phyloP scores from a whole-genome alignment of 2,888 invertebrate genomes.

The Vanessa cardui region DNA sequence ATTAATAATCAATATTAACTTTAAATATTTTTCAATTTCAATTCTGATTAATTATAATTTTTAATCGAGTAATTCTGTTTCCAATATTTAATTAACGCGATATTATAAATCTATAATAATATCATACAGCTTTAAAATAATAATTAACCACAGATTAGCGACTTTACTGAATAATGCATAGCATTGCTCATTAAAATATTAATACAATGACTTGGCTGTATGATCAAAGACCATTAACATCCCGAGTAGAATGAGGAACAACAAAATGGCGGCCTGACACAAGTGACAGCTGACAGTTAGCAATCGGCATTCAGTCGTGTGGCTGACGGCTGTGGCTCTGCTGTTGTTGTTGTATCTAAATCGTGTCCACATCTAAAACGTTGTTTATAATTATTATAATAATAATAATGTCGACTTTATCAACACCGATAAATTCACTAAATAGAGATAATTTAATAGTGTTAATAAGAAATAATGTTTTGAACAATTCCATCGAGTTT shows the following conservation, averaged over 20 bases:
- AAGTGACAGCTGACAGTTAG: not conserved
- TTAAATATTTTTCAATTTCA: too few species aligned
- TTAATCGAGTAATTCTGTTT: too few species aligned
- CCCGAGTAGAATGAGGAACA: not conserved
- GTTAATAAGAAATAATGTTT: slow-evolving; percentile 62
- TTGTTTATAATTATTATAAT: not conserved
- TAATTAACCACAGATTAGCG: too few species aligned
- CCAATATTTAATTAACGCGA: too few species aligned
- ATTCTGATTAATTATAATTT: too few species aligned
- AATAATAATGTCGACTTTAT: slow-evolving; percentile 55
- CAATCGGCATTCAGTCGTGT: not conserved
- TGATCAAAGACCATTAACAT: not conserved
- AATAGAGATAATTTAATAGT: slow-evolving; percentile 60
- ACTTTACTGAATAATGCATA: too few species aligned
- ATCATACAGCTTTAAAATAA: too few species aligned
- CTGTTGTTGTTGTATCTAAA: not conserved
- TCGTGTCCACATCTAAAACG: not conserved
- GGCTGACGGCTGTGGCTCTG: too few species aligned
- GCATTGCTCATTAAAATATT: not conserved
- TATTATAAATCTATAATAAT: too few species aligned
- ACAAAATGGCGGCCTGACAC: not conserved
- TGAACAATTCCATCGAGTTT: slow-evolving; percentile 63
- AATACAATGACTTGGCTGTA: not conserved
- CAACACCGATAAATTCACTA: slow-evolving; percentile 64
- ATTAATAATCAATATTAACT: too few species aligned